Conservation (phyloP, 2,888 invertebrate species). For the Parasteatoda lunata region DNA sequence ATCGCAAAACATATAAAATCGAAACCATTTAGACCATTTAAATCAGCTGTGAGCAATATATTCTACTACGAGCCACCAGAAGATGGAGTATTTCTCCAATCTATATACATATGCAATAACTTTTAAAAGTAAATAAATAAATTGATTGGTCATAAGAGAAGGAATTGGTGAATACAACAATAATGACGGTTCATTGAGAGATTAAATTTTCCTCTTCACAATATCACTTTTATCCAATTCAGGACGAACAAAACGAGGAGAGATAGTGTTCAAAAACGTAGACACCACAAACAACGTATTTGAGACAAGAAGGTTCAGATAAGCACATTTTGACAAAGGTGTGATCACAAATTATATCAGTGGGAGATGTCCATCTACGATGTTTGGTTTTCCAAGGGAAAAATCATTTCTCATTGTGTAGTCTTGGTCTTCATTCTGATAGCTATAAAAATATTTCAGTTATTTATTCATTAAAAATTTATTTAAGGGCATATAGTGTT, state of each 20-base stretch:
- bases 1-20: no score
- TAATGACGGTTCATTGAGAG: conserved; percentile 32
- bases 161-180: conserved; percentile 44
- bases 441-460: conserved; percentile 22
- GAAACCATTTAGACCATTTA: not conserved
- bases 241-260: conserved; percentile 21
- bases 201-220: conserved; percentile 28
- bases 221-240: conserved; percentile 16
- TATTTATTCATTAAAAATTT: not conserved
- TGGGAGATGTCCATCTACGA: conserved; percentile 18
- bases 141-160: conserved; percentile 23
- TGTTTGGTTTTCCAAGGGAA: conserved; percentile 8
- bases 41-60: not conserved
- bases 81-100: conserved; percentile 18
- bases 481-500: no score
- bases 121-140: conserved; percentile 28
- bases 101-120: conserved; percentile 36
- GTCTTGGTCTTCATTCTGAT: conserved; percentile 44
- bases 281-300: conserved; percentile 13
- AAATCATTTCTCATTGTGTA: conserved; percentile 17
- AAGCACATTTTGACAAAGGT: conserved; percentile 18
- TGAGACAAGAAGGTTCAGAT: conserved; percentile 9
- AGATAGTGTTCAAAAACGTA: not conserved
- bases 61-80: conserved; percentile 35
- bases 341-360: conserved; percentile 33